Evolutionary conservation across 2,113 vertebrate genomes (phyloP).

Genomic region (Laticauda laticaudata): DNA sequence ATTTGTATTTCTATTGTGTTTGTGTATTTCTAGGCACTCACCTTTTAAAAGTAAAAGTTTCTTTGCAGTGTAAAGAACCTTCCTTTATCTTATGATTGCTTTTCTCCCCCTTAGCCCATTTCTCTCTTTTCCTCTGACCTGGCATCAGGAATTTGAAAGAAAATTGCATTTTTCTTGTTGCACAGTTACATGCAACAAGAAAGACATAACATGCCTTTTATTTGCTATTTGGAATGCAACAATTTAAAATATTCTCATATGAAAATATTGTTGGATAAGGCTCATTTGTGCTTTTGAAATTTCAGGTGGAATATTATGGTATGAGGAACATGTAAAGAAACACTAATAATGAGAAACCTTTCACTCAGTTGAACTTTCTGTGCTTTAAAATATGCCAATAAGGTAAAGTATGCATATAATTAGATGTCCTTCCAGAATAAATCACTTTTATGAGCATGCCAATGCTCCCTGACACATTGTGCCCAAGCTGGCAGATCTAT

Average conservation of each 20-base stretch:
- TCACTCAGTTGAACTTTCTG: constrained; percentile 45
- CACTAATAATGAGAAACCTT: constrained; percentile 29
- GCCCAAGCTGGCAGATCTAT: constrained; percentile 46
- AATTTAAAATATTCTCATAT: background rate
- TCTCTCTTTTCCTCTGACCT: background rate
- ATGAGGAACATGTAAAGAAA: constrained; percentile 44
- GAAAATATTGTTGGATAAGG: constrained; percentile 34
- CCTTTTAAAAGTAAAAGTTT: background rate
- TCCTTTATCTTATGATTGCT: background rate
- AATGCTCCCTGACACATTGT: constrained; percentile 65
- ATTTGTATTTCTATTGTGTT: background rate
- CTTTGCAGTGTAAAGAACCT: background rate
- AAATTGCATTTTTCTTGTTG: background rate
- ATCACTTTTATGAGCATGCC: constrained; percentile 64
- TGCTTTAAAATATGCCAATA: constrained; percentile 51
- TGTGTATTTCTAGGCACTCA: background rate
- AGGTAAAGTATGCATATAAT: constrained; percentile 63
- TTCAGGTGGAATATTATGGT: constrained; percentile 24
- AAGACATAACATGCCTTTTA: background rate
- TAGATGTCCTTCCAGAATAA: constrained; percentile 66
- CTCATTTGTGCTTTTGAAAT: constrained; percentile 40
- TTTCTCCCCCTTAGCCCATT: background rate
- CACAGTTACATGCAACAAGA: background rate
- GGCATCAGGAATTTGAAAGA: background rate
- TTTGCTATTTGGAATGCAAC: constrained; percentile 11